Base-by-base conservation (phyloP, 2,113 vertebrate species). In the Rostratula benghalensis region DNA sequence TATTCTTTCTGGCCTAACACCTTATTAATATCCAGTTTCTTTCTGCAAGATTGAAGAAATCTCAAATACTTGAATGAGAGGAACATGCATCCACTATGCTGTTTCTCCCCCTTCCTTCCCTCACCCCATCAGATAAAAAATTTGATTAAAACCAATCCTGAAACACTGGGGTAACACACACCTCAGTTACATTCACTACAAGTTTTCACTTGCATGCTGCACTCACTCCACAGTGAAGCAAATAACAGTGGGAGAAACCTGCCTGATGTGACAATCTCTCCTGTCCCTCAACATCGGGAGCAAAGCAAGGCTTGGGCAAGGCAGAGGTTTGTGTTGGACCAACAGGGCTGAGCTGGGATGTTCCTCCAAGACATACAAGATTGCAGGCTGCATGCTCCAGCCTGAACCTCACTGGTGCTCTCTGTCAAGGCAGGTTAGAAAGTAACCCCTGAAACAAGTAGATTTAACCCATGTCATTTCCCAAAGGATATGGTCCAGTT, bases 241-340 rank as follows among this genome's bases (percentile, higher is more conserved):
- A 77, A 22, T 13, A 71, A 31, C 45, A 27, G 13, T 28, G 48
- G 39, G 14, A 88, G 17, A 60, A 78, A 7, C 9, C 13, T 14
- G 10, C 9, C 33, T 13, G 19, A 37, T 12, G 20, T 11, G 39
- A 61, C 33, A 43, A 76, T 17, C 12, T 37, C 7, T 80, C 33
- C 6, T 31, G 35, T 31, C 57, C 20, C 20, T 50, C 0, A 0
- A 30, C 43, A 63, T 3, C 10, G 15, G 0, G 7, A 60, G 48
- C n/a, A 73, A 43, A 74, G 11, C 13, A 53, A 53, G 30, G 63
- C 35, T 88, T 30, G 2, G 1, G 67, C 53, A 57, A 60, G 57
- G 81, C 51, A 89, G 22, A 54, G 23, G 22, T 9, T 69, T 54
- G 31, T 25, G 61, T 35, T 20, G 1, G 4, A 16, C 41, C 86